A percentile compares a stretch with the other conserved stretches of the same genome.
phyloP scores from a whole-genome alignment of 2,888 invertebrate genomes.

The Thysanoteuthis rhombus region DNA sequence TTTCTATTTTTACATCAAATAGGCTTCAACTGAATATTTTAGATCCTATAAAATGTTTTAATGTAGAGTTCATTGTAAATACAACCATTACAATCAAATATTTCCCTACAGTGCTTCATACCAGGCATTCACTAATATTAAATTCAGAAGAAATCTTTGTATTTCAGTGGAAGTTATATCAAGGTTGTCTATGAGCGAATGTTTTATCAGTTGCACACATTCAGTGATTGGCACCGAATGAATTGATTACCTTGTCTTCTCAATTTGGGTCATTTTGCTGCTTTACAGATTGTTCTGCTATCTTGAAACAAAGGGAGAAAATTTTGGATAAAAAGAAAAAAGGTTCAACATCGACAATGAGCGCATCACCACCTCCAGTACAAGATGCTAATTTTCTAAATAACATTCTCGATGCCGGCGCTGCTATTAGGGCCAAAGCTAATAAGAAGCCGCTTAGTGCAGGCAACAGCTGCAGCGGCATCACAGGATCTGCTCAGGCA shows the following conservation, averaged over 20 bases:
- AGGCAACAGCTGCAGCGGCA: too few relatives aligned
- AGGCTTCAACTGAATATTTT: neutral
- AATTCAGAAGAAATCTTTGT: neutral
- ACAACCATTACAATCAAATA: too few relatives aligned
- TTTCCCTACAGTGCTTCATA: too few relatives aligned
- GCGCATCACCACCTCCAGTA: neutral
- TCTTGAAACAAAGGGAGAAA: conserved; percentile 25
- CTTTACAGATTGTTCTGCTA: conserved; percentile 28
- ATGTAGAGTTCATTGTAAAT: neutral
- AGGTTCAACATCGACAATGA: neutral
- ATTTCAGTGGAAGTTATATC: neutral
- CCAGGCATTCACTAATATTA: too few relatives aligned
- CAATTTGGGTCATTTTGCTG: neutral
- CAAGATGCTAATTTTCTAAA: neutral
- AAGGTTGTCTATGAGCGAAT: neutral
- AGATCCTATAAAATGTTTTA: neutral
- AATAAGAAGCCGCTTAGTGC: neutral
- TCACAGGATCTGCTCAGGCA: neutral
- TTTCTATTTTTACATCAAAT: too few relatives aligned
- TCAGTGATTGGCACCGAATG: neutral
- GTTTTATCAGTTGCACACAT: neutral
- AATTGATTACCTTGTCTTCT: neutral
- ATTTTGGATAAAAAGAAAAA: conserved; percentile 13
- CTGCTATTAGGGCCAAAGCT: neutral
- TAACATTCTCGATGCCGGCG: neutral